Evolutionary conservation across 2,888 invertebrate genomes (phyloP).

Genomic region (Syrphus vitripennis): DNA sequence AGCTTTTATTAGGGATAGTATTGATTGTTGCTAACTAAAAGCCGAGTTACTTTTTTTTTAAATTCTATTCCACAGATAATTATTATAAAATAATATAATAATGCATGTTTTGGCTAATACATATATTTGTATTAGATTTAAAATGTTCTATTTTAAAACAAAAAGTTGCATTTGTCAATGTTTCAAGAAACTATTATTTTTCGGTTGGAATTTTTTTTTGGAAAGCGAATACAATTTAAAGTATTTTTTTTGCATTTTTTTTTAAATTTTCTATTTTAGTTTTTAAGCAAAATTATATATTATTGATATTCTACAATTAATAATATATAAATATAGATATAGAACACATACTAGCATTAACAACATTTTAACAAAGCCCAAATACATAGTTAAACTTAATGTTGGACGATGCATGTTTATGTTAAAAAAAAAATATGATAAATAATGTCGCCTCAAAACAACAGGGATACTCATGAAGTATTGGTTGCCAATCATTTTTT

Average conservation of each 20-base stretch:
- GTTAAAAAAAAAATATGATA: not conserved
- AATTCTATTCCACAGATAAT: not conserved
- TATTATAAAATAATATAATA: not conserved
- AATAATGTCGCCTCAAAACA: slow-evolving; percentile 3
- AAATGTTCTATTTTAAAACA: slow-evolving; percentile 11
- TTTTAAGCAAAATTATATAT: slow-evolving; percentile 14
- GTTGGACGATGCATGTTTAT: slow-evolving; percentile 4
- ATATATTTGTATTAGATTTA: not conserved
- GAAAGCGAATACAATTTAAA: slow-evolving; percentile 10
- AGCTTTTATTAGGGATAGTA: not conserved
- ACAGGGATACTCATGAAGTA: not conserved
- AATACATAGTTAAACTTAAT: not conserved
- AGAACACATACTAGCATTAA: slow-evolving; percentile 14
- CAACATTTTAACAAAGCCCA: not conserved
- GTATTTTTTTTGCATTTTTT: not conserved
- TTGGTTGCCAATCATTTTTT: not conserved
- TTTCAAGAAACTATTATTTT: slow-evolving; percentile 4
- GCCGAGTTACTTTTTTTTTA: not conserved
- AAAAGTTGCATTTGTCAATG: slow-evolving; percentile 21
- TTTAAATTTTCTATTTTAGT: not conserved
- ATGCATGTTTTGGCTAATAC: slow-evolving; percentile 1
- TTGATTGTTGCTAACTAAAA: slow-evolving; percentile 1
- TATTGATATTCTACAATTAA: not conserved
- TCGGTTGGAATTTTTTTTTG: not conserved
- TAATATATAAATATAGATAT: not conserved